A percentile compares a stretch with the other conserved stretches of the same genome.
Evolutionary conservation across 2,113 vertebrate species (phyloP).

Genomic region (Mesitornis unicolor): DNA sequence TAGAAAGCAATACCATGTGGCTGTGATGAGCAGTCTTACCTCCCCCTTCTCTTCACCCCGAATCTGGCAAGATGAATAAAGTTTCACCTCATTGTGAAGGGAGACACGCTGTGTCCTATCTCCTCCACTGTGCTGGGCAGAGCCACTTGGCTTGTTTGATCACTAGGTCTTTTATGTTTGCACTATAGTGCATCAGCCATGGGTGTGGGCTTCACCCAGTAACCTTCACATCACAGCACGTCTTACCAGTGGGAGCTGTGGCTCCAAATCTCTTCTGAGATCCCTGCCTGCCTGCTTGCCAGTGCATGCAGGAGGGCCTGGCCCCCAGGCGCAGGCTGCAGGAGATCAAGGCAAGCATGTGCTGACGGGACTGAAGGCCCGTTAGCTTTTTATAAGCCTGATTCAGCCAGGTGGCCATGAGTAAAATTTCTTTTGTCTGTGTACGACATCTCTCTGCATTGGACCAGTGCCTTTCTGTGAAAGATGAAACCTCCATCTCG

Average conservation of each 20-base stretch:
- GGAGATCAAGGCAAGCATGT: background rate
- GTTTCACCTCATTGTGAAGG: background rate
- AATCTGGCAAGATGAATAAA: background rate
- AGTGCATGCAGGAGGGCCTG: background rate
- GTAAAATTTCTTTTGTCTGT: background rate
- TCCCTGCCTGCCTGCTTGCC: background rate
- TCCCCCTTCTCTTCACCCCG: background rate
- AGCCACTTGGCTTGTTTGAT: background rate
- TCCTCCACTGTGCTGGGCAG: background rate
- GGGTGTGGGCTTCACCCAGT: background rate
- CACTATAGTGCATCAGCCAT: background rate
- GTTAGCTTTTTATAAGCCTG: background rate
- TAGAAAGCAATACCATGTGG: background rate
- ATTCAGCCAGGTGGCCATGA: background rate
- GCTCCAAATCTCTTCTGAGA: background rate
- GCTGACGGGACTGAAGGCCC: background rate
- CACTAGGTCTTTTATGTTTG: background rate
- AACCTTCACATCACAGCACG: background rate
- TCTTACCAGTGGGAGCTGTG: background rate
- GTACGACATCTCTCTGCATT: background rate
- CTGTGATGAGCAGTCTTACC: background rate
- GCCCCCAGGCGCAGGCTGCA: accelerated
- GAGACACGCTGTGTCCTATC: background rate
- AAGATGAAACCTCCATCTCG: accelerated
- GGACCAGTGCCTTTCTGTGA: background rate